phyloP scores from a whole-genome alignment of 1,140 invertebrate species.

The Drosophila willistoni region DNA sequence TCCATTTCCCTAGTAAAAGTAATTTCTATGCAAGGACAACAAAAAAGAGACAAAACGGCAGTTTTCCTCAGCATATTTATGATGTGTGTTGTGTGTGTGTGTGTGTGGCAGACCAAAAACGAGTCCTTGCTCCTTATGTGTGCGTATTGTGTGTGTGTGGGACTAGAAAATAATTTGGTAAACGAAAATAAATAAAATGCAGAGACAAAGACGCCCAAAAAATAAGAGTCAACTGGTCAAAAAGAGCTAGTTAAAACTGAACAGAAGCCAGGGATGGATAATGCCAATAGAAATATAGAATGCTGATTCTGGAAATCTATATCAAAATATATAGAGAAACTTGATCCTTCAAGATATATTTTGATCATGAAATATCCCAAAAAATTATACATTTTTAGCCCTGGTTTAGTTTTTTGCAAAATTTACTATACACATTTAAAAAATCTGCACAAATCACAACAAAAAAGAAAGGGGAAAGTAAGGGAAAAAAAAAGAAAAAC shows the following conservation, averaged over 20 bases:
- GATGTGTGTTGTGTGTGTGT: conserved; percentile 42
- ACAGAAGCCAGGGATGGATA: conserved; percentile 9
- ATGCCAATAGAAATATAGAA: neutral
- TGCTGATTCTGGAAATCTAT: no score
- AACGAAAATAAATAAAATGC: conserved; percentile 45
- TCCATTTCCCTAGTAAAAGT: conserved; percentile 48
- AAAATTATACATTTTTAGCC: neutral
- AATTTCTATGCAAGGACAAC: conserved; percentile 61
- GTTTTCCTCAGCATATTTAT: conserved; percentile 68
- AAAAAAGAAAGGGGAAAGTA: conserved; percentile 9
- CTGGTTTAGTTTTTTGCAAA: conserved; percentile 1
- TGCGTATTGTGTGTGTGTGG: conserved; percentile 28
- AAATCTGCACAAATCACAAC: conserved; percentile 19
- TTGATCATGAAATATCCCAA: no score
- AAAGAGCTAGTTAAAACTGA: conserved; percentile 27
- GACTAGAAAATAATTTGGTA: conserved; percentile 47
- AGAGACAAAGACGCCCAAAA: conserved; percentile 32
- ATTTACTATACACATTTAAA: conserved; percentile 13
- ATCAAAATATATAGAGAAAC: no score
- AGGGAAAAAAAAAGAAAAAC: neutral
- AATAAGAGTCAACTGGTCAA: conserved; percentile 24
- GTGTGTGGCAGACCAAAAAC: neutral
- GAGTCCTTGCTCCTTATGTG: conserved; percentile 20
- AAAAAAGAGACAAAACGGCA: conserved; percentile 61
- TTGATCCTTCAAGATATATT: no score